These are phyloP conservation scores for Chesias legatella DNA, from an alignment of 2,888 invertebrate genomes.

Conservation along the genomic window DNA sequence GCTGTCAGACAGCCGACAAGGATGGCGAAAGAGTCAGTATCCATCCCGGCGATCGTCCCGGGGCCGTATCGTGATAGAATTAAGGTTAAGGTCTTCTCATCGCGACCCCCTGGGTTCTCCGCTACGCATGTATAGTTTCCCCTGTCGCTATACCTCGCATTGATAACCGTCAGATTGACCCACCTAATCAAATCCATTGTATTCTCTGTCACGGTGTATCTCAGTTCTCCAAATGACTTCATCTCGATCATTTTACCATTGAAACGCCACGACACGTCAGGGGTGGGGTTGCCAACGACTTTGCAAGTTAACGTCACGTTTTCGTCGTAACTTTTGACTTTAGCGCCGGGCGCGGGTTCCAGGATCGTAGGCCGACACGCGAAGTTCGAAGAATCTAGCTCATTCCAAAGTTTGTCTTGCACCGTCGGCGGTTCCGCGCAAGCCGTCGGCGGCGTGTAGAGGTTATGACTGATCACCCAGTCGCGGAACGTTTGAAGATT, in stretches of 20 bases:
- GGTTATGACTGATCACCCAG: constrained; percentile 86
- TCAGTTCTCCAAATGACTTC: constrained; percentile 69
- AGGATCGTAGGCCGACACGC: constrained; percentile 90
- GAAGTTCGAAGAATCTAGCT: constrained; percentile 86
- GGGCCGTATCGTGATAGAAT: constrained; percentile 70
- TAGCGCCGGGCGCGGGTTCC: constrained; percentile 80
- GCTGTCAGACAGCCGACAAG: constrained; percentile 70
- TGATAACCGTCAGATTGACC: constrained; percentile 85
- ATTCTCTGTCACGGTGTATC: constrained; percentile 70
- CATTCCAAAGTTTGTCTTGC: constrained; percentile 86
- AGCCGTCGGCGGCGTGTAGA: constrained; percentile 88
- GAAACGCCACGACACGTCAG: constrained; percentile 87
- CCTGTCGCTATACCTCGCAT: constrained; percentile 82
- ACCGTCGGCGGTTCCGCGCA: constrained; percentile 86
- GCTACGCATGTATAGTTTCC: constrained; percentile 90
- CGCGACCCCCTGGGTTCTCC: constrained; percentile 89
- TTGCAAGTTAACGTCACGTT: constrained; percentile 88
- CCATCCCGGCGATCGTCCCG: constrained; percentile 66
- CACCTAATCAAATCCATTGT: constrained; percentile 76
- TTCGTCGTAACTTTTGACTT: constrained; percentile 83
- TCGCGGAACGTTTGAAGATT: constrained; percentile 88
- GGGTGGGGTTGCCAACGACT: constrained; percentile 87
- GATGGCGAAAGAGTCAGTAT: constrained; percentile 76
- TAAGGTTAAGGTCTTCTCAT: constrained; percentile 87
- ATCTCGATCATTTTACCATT: constrained; percentile 82